These are phyloP conservation scores for Sphaeramia orbicularis DNA, from an alignment of 2,797 vertebrate species.

Conservation along the genomic window DNA sequence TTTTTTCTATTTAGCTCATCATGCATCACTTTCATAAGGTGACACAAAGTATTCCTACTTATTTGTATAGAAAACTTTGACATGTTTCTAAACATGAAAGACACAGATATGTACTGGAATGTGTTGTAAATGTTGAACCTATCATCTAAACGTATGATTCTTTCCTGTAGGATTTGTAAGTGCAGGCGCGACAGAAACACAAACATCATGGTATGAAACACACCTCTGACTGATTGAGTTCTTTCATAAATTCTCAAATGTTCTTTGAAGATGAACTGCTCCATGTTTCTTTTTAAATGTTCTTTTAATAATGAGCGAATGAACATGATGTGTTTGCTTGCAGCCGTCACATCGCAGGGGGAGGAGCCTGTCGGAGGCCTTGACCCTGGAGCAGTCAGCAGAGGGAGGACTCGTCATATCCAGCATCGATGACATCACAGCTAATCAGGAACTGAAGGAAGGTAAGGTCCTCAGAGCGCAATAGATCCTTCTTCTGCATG, in stretches of 20 bases:
- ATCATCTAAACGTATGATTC: constrained; percentile 12
- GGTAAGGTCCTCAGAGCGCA: constrained; percentile 65
- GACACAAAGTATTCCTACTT: no score
- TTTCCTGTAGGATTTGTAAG: constrained; percentile 47
- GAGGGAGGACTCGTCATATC: constrained; percentile 70
- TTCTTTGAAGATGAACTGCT: no score
- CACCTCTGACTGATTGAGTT: neutral
- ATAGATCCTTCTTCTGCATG: no score
- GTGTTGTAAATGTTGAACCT: neutral
- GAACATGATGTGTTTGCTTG: constrained; percentile 5
- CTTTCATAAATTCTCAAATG: no score
- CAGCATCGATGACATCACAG: constrained; percentile 53
- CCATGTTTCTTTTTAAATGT: neutral
- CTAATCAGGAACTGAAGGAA: constrained; percentile 65
- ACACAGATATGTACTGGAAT: no score
- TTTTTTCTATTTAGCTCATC: no score
- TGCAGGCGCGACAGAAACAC: constrained; percentile 27
- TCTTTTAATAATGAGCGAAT: no score
- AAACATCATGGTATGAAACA: constrained; percentile 59
- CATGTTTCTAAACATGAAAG: no score
- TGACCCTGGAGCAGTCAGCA: constrained; percentile 76
- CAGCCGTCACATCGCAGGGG: constrained; percentile 73
- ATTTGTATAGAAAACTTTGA: no score
- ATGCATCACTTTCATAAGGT: no score
- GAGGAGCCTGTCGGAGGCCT: constrained; percentile 79